A percentile compares a stretch with the other conserved stretches of the same genome.
Conservation (phyloP, 2,113 vertebrate genomes). For the Narcine bancroftii region DNA sequence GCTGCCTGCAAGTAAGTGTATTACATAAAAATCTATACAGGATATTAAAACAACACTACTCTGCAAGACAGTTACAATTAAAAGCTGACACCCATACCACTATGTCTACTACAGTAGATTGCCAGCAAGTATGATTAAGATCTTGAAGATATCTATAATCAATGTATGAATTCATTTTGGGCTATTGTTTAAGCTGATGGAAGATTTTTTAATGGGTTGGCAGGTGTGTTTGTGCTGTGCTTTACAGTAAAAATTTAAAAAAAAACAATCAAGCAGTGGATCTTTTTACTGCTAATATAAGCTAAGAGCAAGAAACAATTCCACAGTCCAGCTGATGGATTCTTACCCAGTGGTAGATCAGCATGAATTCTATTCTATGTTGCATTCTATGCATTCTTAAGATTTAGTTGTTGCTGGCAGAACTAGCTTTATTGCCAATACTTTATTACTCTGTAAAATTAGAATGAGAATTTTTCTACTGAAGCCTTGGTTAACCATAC, state of each 20-base stretch:
- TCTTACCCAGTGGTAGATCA: neutral
- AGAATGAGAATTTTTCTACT: neutral
- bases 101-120: conserved; percentile 61
- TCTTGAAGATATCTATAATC: conserved; percentile 49
- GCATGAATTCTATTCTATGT: too few species aligned
- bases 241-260: neutral
- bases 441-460: neutral
- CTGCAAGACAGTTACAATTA: conserved; percentile 99
- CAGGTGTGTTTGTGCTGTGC: conserved; percentile 8
- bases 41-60: conserved; percentile 99
- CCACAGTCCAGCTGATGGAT: neutral
- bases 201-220: conserved; percentile 6
- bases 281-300: neutral
- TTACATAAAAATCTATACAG: conserved; percentile 99
- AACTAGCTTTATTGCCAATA: neutral
- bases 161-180: conserved; percentile 42
- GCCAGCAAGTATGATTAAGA: conserved; percentile 62
- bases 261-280: neutral
- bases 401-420: neutral
- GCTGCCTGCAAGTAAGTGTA: conserved; percentile 99
- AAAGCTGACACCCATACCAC: conserved; percentile 85
- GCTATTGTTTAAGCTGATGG: conserved; percentile 31
- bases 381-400: neutral
- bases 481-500: too few species aligned
- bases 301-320: neutral